phyloP scores from a whole-genome alignment of 2,113 vertebrate species.

The Aspidoscelis tigris region DNA sequence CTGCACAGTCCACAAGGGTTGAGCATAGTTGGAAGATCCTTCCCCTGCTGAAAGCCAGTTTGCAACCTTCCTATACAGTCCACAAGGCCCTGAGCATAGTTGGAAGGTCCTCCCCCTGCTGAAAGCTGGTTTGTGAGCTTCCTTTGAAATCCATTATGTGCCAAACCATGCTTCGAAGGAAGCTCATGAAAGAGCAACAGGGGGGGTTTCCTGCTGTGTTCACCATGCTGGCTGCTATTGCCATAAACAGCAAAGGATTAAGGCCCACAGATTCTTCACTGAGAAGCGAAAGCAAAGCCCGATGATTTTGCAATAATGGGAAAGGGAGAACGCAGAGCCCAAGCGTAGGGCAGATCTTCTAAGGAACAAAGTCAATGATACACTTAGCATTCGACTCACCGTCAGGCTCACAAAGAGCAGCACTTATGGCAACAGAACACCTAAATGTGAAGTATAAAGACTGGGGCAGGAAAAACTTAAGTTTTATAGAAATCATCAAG shows the following conservation, averaged over 20 bases:
- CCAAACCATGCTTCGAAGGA: no score
- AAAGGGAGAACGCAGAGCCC: not conserved
- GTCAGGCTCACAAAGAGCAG: not conserved
- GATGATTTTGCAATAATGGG: not conserved
- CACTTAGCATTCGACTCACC: constrained; percentile 8
- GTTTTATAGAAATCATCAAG: not conserved
- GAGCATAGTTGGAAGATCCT: no score
- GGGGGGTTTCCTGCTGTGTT: no score
- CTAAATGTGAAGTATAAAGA: not conserved
- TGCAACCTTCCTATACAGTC: no score
- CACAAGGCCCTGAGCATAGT: no score
- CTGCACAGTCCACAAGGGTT: no score
- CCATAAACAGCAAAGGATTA: constrained; percentile 2
- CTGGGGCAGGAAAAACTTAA: not conserved
- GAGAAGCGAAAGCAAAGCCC: constrained; percentile 4
- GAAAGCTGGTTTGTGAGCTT: no score
- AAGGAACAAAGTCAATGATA: constrained; percentile 28
- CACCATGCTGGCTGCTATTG: no score
- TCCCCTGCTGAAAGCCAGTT: no score
- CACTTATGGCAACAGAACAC: not conserved
- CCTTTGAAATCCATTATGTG: no score
- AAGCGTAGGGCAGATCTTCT: constrained; percentile 25
- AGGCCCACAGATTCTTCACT: constrained; percentile 45
- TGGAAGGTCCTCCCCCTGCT: no score
- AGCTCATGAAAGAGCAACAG: no score